Percentiles rank a stretch among this genome's conserved stretches.
Conservation (phyloP, 2,888 invertebrate species). For the Tenthredo scrophulariae region DNA sequence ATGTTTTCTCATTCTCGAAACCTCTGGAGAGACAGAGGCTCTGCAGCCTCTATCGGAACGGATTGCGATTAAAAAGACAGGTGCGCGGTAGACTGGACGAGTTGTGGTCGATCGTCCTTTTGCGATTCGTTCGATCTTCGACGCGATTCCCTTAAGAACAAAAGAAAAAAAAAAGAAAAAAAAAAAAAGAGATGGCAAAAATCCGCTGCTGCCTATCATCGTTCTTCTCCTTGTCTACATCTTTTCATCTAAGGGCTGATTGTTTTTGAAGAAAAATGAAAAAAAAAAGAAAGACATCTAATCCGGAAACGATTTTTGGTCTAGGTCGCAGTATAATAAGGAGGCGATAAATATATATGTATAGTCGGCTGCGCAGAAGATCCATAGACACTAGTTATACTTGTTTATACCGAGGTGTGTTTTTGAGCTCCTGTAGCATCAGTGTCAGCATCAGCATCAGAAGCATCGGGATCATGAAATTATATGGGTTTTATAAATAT, state of each 20-base stretch:
- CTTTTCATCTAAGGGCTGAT: too few species aligned
- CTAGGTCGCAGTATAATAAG: not conserved
- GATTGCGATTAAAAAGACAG: not conserved
- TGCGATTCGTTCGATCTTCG: not conserved
- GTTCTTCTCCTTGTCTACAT: not conserved
- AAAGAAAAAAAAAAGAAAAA: not conserved
- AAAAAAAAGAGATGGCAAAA: not conserved
- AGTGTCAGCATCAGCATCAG: not conserved
- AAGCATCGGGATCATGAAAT: not conserved
- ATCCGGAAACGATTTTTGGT: slow-evolving; percentile 4
- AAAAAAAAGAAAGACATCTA: not conserved
- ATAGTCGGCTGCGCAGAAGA: slow-evolving; percentile 7
- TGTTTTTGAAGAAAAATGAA: not conserved
- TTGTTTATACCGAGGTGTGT: slow-evolving; percentile 22
- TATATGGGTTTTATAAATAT: slow-evolving; percentile 24
- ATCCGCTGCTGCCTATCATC: too few species aligned
- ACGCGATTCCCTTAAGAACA: not conserved
- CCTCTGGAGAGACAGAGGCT: not conserved
- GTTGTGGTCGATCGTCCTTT: not conserved
- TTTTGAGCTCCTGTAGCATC: not conserved
- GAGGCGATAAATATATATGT: not conserved
- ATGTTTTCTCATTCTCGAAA: slow-evolving; percentile 8
- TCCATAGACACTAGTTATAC: slow-evolving; percentile 16
- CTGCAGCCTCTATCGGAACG: not conserved
- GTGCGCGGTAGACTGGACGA: not conserved